These are phyloP conservation scores for Chrysochloris asiatica DNA, from an alignment of 2,113 vertebrate species.

Conservation along the genomic window DNA sequence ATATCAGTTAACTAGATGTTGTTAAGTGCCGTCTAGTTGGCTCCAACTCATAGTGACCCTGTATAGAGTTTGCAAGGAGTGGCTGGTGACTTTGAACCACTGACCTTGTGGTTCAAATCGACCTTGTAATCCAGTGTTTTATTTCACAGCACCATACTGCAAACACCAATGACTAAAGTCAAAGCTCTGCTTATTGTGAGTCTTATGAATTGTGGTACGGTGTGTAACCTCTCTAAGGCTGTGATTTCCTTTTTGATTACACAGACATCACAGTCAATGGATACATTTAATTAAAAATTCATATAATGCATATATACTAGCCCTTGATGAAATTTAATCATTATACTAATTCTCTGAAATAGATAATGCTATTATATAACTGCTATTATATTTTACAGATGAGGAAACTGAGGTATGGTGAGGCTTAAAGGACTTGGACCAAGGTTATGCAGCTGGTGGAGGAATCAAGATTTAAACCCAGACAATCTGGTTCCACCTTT, in stretches of 20 bases:
- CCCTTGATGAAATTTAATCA: background rate
- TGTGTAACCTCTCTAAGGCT: fast-evolving
- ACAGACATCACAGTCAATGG: background rate
- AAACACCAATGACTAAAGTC: background rate
- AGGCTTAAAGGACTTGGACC: background rate
- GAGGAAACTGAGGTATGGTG: background rate
- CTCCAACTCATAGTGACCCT: too few relatives aligned
- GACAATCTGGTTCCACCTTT: background rate
- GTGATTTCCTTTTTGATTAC: background rate
- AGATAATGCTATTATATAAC: background rate
- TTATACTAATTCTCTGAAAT: background rate
- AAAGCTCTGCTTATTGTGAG: background rate
- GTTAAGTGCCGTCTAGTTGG: too few relatives aligned
- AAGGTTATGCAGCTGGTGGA: background rate
- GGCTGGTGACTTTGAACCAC: too few relatives aligned
- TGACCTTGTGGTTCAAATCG: too few relatives aligned
- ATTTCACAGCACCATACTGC: too few relatives aligned
- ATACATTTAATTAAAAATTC: background rate
- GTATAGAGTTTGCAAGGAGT: too few relatives aligned
- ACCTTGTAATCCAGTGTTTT: too few relatives aligned
- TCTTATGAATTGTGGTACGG: background rate
- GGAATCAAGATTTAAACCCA: background rate
- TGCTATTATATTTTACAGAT: background rate
- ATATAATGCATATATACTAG: background rate
- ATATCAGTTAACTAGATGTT: background rate